Evolutionary conservation across 2,113 vertebrate species (phyloP).

Genomic region (Peromyscus leucopus): DNA sequence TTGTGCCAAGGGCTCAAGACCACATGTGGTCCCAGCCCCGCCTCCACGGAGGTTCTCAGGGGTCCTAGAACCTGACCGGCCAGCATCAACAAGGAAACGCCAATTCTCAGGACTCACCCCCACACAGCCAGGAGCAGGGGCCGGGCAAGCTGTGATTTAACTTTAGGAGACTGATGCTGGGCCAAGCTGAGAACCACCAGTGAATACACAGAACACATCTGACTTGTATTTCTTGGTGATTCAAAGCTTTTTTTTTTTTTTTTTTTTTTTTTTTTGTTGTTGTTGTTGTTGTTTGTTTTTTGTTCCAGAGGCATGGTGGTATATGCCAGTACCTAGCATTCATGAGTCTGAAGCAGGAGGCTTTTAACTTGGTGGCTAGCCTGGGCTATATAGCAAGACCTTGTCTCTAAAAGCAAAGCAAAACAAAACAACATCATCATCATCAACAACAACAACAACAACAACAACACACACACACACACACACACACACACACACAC

Average conservation of each 20-base stretch:
- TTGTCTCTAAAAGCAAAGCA: background rate
- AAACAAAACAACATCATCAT: too few species aligned
- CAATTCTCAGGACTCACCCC: background rate
- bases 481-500: too few species aligned
- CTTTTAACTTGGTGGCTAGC: background rate
- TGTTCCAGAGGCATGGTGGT: background rate
- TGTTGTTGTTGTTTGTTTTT: background rate
- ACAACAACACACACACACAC: too few species aligned
- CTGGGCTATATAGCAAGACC: background rate
- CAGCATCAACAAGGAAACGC: background rate
- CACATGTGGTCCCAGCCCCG: background rate
- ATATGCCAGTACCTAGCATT: background rate
- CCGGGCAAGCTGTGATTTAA: background rate
- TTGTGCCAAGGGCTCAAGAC: background rate
- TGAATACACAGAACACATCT: background rate
- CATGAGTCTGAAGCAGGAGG: background rate
- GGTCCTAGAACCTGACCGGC: background rate
- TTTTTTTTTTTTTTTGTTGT: background rate
- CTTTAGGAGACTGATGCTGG: background rate
- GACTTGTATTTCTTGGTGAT: background rate
- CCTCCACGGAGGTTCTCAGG: background rate
- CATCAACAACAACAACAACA: background rate
- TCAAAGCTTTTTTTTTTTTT: background rate
- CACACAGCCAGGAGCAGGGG: background rate
- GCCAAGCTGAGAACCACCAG: background rate